Evolutionary conservation across 2,113 vertebrate genomes (phyloP).

Genomic region (Calidris pygmaea): DNA sequence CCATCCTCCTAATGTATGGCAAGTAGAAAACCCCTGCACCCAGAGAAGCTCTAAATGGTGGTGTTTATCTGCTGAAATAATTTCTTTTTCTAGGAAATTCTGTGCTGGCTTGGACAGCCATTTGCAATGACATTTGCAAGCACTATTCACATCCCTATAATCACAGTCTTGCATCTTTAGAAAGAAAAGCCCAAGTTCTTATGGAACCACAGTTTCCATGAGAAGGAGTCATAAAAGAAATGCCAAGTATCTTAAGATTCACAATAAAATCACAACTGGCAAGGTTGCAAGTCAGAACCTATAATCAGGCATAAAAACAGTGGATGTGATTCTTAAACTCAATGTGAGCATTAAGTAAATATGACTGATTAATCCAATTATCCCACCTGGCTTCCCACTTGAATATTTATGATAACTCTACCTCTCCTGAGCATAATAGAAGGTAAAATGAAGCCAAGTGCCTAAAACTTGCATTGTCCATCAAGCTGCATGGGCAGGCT

Average conservation of each 20-base stretch:
- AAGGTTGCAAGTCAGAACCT: neutral
- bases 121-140: neutral
- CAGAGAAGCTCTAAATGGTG: neutral
- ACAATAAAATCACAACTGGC: neutral
- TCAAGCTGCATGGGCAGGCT: neutral
- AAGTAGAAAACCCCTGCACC: neutral
- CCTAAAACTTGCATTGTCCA: neutral
- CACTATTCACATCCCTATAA: neutral
- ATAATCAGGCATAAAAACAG: neutral
- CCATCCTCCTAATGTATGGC: neutral
- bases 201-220: neutral
- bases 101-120: neutral
- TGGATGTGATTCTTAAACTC: neutral
- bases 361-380: neutral
- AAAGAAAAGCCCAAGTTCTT: neutral
- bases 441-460: neutral
- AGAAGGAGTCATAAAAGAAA: neutral
- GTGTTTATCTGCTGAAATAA: neutral
- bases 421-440: neutral
- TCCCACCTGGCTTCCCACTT: neutral
- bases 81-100: neutral
- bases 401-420: conserved; percentile 36
- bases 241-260: neutral
- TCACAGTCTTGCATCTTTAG: neutral
- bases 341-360: neutral